Evolutionary conservation across 2,888 invertebrate genomes (phyloP), one percentile per base, ranked within the genome.

Genomic region (Sesia bembeciformis): DNA sequence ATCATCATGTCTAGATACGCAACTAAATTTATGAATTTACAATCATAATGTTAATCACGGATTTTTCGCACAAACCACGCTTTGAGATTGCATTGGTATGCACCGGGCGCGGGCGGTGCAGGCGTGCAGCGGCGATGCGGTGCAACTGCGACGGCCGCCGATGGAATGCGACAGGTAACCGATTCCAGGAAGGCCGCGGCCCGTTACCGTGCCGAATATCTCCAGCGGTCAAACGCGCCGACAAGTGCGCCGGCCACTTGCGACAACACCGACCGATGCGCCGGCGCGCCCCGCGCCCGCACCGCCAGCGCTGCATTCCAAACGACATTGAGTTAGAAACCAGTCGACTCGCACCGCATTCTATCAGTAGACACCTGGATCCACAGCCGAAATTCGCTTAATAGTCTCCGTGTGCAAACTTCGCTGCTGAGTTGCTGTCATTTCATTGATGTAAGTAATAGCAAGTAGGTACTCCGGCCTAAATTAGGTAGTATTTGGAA

Each of bases 131-230:
- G 42, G 54, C 52, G 51, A 39, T 42, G 41, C 54, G 39, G 54
- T 41, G 51, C 43, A 38, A 60, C 56, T 64, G 67, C 66, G 62
- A 74, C 72, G 67, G 70, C 84, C 82, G 81, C 76, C 81, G 74
- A 65, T 76, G 86, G 88, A 88, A 88, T 88, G 88, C 86, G 81
- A 86, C 88, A 89, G 88, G 88, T 89, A 89, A 85, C 86, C 86
- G 81, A 84, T 89, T 88, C 88, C 87, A 79, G 85, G 88, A 88
- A 89, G 87, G 87, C 87, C 85, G 81, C 79, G 86, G 84, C 80
- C 88, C 88, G 88, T 88, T 88, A 88, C 87, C 80, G 87, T 84
- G 87, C 87, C 88, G 87, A 88, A 88, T 86, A 87, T 87, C 87
- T 86, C 84, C 78, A 75, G 76, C 84, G 81, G 82, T 86, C 87